These are phyloP conservation scores for Iselma pallidipennis DNA, from an alignment of 2,888 invertebrate species.

Conservation along the genomic window DNA sequence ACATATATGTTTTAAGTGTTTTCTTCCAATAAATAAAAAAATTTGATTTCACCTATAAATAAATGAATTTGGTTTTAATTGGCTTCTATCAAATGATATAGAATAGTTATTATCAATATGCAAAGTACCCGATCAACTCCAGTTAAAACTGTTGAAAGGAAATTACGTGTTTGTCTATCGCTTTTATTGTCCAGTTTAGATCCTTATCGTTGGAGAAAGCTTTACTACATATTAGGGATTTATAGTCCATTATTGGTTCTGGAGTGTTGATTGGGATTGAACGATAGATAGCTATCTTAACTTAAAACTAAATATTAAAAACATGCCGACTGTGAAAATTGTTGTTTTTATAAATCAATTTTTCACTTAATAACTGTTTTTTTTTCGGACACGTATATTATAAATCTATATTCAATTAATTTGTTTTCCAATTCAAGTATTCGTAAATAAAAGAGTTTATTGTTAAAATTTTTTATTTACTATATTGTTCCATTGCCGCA, in stretches of 20 bases:
- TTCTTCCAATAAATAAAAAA: no score
- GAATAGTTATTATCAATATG: slow-evolving; percentile 21
- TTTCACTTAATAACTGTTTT: background rate
- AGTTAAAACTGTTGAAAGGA: slow-evolving; percentile 27
- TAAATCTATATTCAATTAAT: background rate
- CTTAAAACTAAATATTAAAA: background rate
- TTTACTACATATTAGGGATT: slow-evolving; percentile 48
- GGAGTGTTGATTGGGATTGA: slow-evolving; percentile 36
- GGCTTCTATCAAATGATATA: slow-evolving; percentile 19
- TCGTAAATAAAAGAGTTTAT: background rate
- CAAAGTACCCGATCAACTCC: slow-evolving; percentile 16
- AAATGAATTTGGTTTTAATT: slow-evolving; percentile 1
- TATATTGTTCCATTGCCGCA: slow-evolving; percentile 34
- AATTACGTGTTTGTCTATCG: slow-evolving; percentile 41
- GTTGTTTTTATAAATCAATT: background rate
- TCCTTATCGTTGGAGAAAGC: slow-evolving; percentile 46
- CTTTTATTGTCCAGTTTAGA: slow-evolving; percentile 37
- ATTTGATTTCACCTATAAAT: background rate
- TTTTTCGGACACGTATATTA: background rate
- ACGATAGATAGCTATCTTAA: background rate
- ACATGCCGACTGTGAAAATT: background rate
- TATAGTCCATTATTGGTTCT: slow-evolving; percentile 48
- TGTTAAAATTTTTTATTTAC: background rate
- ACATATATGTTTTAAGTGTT: no score
- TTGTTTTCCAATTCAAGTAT: background rate